Evolutionary conservation across 2,797 vertebrate species (phyloP).

Genomic region (Uromys caudimaculatus): DNA sequence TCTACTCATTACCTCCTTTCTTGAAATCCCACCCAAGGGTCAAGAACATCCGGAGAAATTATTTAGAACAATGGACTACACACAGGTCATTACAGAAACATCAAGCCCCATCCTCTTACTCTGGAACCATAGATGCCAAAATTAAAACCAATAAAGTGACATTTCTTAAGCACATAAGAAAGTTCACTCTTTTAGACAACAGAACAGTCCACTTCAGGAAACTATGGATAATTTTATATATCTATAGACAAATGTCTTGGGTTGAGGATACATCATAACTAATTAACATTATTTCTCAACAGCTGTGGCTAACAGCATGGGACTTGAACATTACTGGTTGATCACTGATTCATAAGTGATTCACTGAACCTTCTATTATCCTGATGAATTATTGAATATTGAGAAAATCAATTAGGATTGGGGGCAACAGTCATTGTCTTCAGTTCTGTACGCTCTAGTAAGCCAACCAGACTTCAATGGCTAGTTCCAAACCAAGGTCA

Average conservation of each 20-base stretch:
- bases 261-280: fast-evolving
- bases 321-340: not conserved
- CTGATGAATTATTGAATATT: not conserved
- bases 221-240: not conserved
- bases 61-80: not conserved
- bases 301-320: not conserved
- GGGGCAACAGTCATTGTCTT: not conserved
- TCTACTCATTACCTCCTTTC: not conserved
- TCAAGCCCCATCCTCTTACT: not conserved
- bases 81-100: fast-evolving
- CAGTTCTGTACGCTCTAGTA: not conserved
- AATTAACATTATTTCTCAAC: not conserved
- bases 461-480: not conserved
- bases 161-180: not conserved
- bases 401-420: not conserved
- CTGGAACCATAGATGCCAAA: not conserved
- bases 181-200: not conserved
- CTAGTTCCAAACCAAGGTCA: not conserved
- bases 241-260: not conserved
- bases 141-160: not conserved
- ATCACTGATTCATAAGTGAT: not conserved
- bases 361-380: not conserved
- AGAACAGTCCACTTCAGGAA: not conserved
- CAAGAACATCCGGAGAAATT: not conserved
- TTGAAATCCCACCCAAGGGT: not conserved